Conservation (phyloP, 2,113 vertebrate species). For the Crotophaga sulcirostris region DNA sequence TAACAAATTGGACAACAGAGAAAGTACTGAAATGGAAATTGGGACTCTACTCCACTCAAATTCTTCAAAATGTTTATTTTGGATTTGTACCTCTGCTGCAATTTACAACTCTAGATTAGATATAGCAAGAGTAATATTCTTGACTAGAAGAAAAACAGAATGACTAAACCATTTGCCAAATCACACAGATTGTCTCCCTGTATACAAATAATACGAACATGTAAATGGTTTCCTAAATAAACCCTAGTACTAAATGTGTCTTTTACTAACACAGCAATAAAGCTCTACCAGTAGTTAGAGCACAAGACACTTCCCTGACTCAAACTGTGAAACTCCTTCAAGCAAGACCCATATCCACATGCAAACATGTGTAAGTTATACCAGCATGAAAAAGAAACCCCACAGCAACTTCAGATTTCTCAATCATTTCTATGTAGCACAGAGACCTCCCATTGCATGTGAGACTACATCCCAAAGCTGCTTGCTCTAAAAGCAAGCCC, state of each 20-base stretch:
- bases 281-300: not conserved
- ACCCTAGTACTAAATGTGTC: not conserved
- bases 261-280: not conserved
- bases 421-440: not conserved
- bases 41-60: conserved; percentile 51
- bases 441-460: not conserved
- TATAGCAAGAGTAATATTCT: conserved; percentile 50
- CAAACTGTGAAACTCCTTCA: not conserved
- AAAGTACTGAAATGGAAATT: conserved; percentile 58
- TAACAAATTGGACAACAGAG: conserved; percentile 64
- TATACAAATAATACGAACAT: conserved; percentile 20
- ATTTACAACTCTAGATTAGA: conserved; percentile 65
- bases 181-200: conserved; percentile 10
- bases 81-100: conserved; percentile 53
- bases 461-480: not conserved
- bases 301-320: not conserved
- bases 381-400: not conserved
- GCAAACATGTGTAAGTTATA: not conserved
- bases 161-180: conserved; percentile 2
- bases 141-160: conserved; percentile 48
- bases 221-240: conserved; percentile 18
- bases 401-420: not conserved
- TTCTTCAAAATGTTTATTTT: conserved; percentile 64
- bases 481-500: not conserved
- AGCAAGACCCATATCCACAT: not conserved